These are phyloP conservation scores for Clarias gariepinus DNA, from an alignment of 2,113 vertebrate genomes.

Conservation along the genomic window DNA sequence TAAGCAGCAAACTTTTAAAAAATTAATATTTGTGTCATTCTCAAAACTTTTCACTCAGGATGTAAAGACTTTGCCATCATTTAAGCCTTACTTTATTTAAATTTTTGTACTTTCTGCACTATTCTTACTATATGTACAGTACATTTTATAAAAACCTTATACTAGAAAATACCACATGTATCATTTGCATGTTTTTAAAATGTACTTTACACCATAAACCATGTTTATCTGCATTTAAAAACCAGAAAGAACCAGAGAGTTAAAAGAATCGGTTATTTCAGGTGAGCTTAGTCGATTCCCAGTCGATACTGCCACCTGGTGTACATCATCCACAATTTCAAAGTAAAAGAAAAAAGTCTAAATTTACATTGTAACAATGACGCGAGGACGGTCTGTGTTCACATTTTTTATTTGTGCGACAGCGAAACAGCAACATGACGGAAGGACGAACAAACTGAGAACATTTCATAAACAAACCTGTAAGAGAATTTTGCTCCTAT, in stretches of 20 bases:
- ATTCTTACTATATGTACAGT: neutral
- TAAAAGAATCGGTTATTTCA: neutral
- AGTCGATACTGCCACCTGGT: constrained; percentile 11
- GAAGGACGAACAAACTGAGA: neutral
- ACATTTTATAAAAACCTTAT: neutral
- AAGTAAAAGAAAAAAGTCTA: neutral
- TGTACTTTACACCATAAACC: neutral
- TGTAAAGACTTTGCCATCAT: too few species aligned
- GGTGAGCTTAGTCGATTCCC: neutral
- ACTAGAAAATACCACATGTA: neutral
- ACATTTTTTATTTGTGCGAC: neutral
- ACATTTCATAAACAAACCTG: neutral
- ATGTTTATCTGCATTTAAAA: neutral
- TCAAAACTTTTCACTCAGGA: too few species aligned
- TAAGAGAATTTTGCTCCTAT: neutral
- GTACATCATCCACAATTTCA: neutral
- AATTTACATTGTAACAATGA: neutral
- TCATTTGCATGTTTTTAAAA: neutral
- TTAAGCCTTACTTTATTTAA: too few species aligned
- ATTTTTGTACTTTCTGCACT: too few species aligned
- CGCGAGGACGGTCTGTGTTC: neutral
- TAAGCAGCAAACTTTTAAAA: too few species aligned
- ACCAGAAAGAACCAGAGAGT: too few species aligned
- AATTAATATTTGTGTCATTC: too few species aligned
- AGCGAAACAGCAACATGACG: neutral